Conservation (phyloP, 2,797 vertebrate species). For the Enteromius mattozi region DNA sequence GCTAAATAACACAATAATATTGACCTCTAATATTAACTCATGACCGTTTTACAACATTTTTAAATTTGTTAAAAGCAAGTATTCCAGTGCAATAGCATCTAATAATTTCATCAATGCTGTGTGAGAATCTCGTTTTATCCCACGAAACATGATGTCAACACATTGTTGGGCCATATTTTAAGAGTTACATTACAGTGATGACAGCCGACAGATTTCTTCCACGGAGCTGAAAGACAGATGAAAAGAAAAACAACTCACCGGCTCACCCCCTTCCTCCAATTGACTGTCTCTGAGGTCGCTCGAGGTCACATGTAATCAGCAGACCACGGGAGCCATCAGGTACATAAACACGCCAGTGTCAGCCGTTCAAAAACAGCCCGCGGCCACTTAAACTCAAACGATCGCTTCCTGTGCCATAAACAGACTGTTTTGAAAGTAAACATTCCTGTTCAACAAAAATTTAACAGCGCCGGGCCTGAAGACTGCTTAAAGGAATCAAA, state of each 20-base stretch:
- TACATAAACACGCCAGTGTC: conserved; percentile 63
- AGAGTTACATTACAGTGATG: conserved; percentile 21
- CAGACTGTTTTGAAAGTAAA: conserved; percentile 67
- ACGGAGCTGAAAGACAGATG: conserved; percentile 36
- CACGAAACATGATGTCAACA: conserved; percentile 10
- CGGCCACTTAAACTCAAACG: conserved; percentile 64
- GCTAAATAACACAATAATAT: too few relatives aligned
- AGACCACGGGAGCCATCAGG: conserved; percentile 58
- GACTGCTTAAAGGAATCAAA: conserved; percentile 46
- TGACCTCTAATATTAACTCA: too few relatives aligned
- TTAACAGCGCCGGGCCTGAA: conserved; percentile 31
- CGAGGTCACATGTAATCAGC: conserved; percentile 63
- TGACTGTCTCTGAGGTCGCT: conserved; percentile 55
- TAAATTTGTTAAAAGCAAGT: neutral
- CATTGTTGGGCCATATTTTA: neutral
- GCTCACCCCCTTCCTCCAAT: conserved; percentile 43
- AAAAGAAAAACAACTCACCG: conserved; percentile 49
- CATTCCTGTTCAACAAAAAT: conserved; percentile 53
- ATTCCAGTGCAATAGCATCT: neutral
- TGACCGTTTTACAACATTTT: neutral
- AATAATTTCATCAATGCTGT: neutral
- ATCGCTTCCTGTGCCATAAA: conserved; percentile 67
- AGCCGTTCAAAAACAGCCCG: conserved; percentile 58
- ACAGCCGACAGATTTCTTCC: conserved; percentile 34
- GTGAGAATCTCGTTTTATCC: neutral